phyloP scores from a whole-genome alignment of 2,888 invertebrate species.

The Anthrax anthrax region DNA sequence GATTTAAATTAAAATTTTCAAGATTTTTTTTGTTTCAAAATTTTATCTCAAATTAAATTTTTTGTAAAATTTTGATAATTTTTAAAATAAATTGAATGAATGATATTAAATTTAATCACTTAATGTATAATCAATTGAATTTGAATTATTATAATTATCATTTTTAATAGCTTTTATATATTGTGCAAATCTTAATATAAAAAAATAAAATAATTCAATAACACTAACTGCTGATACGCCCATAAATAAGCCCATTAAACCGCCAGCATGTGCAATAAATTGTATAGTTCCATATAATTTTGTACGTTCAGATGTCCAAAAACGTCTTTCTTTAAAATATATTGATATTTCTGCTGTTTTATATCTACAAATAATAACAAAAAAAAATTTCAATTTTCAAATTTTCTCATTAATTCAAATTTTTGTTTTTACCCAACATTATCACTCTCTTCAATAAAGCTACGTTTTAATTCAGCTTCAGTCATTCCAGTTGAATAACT shows the following conservation, averaged over 20 bases:
- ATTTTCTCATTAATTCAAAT: too few relatives aligned
- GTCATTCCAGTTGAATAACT: neutral
- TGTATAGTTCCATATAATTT: constrained; percentile 36
- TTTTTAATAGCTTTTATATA: neutral
- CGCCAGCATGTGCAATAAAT: constrained; percentile 36
- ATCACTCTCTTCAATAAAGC: neutral
- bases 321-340: constrained; percentile 35
- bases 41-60: too few relatives aligned
- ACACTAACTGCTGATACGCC: constrained; percentile 36
- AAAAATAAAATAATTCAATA: constrained; percentile 34
- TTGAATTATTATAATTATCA: too few relatives aligned
- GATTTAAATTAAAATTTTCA: too few relatives aligned
- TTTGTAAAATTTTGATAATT: too few relatives aligned
- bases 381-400: too few relatives aligned
- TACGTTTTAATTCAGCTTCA: neutral
- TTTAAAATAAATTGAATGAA: too few relatives aligned
- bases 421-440: too few relatives aligned
- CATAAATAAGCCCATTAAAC: constrained; percentile 35
- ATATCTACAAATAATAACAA: neutral
- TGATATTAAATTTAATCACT: too few relatives aligned
- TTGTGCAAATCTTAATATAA: neutral
- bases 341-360: neutral
- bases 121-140: too few relatives aligned
- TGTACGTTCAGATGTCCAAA: constrained; percentile 35
- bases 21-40: too few relatives aligned